Evolutionary conservation across 2,113 vertebrate species (phyloP).

Genomic region (Eudyptes chrysolophus): DNA sequence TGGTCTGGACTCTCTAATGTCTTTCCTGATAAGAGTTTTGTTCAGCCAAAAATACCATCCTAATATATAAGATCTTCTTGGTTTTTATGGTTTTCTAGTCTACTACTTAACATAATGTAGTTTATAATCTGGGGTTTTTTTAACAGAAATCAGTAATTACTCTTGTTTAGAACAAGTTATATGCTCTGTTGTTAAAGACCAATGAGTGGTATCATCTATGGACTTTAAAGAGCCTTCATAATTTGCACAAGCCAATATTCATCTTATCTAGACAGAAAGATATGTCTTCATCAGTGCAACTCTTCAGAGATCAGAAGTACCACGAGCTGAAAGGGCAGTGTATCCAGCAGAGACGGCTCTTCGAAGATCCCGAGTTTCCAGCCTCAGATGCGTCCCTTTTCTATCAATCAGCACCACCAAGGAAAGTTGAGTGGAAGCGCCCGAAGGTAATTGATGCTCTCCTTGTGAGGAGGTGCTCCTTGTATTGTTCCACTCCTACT

Average conservation of each 20-base stretch:
- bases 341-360: conserved; percentile 76
- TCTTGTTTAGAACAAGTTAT: neutral
- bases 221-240: neutral
- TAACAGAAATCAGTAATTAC: neutral
- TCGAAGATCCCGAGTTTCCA: conserved; percentile 89
- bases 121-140: neutral
- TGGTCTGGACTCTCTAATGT: neutral
- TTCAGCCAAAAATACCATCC: neutral
- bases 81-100: neutral
- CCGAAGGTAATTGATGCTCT: conserved; percentile 79
- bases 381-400: conserved; percentile 83
- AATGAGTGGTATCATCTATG: neutral
- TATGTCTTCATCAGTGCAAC: conserved; percentile 77
- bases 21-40: neutral
- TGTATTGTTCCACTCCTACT: neutral
- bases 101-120: neutral
- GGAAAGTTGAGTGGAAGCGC: conserved; percentile 87
- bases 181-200: neutral
- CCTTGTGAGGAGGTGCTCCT: neutral
- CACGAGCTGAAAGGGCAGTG: conserved; percentile 80
- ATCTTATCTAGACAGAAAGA: neutral
- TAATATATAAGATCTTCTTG: neutral
- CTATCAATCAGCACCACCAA: conserved; percentile 74
- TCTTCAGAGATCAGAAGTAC: conserved; percentile 86
- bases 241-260: neutral